These are phyloP conservation scores for Clarias magur DNA, from an alignment of 2,113 vertebrate genomes.

Conservation along the genomic window DNA sequence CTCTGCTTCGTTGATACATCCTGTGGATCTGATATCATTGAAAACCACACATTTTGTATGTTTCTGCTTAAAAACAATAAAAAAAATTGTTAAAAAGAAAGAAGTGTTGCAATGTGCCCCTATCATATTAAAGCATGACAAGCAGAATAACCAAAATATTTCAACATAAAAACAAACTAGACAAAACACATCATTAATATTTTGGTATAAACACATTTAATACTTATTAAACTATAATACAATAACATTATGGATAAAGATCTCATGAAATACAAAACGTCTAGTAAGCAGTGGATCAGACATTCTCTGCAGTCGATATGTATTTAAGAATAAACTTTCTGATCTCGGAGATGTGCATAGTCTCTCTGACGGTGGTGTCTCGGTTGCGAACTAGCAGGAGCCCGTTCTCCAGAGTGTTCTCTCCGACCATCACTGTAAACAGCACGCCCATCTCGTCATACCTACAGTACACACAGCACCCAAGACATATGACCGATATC, in stretches of 20 bases:
- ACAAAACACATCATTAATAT: not conserved
- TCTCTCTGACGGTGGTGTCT: slow-evolving; percentile 91
- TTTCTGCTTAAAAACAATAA: too few species aligned
- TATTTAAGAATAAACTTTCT: slow-evolving; percentile 83
- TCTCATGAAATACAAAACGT: not conserved
- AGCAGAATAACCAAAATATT: not conserved
- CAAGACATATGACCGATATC: not conserved
- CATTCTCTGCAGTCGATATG: slow-evolving; percentile 74
- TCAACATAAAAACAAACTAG: too few species aligned
- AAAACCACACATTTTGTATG: too few species aligned
- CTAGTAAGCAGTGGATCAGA: slow-evolving; percentile 49
- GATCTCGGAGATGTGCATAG: slow-evolving; percentile 90
- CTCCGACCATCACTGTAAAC: slow-evolving; percentile 82
- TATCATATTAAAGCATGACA: not conserved
- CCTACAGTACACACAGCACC: slow-evolving; percentile 63
- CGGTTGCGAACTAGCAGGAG: slow-evolving; percentile 86
- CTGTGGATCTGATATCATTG: too few species aligned
- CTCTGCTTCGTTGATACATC: too few species aligned
- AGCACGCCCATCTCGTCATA: slow-evolving; percentile 96
- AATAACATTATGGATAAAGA: not conserved
- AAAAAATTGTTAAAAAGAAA: too few species aligned
- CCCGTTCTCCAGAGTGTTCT: slow-evolving; percentile 86
- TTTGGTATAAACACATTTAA: not conserved
- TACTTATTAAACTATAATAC: not conserved
- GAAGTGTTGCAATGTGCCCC: too few species aligned